These are phyloP conservation scores for Arctopsyche grandis DNA, from an alignment of 1,140 invertebrate species.

Conservation along the genomic window DNA sequence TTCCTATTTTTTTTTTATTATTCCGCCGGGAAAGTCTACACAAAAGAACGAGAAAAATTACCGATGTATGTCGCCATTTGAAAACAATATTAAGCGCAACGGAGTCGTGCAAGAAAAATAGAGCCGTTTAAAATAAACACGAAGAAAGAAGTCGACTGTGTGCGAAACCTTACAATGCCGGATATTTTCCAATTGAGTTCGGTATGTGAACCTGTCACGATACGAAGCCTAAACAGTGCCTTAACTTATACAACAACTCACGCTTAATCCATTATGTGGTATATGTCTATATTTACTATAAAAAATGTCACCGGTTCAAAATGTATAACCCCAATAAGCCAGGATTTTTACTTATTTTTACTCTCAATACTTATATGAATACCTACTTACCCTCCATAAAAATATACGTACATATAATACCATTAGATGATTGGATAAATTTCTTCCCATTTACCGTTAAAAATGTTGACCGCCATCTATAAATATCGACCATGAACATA, in stretches of 20 bases:
- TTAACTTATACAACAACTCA: not conserved
- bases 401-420: too few relatives aligned
- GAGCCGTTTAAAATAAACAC: not conserved
- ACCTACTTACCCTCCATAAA: too few relatives aligned
- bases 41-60: too few relatives aligned
- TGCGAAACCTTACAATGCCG: slow-evolving; percentile 2
- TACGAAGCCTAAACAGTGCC: not conserved
- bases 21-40: not conserved
- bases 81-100: not conserved
- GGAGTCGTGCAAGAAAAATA: slow-evolving; percentile 2
- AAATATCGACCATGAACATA: too few relatives aligned
- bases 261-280: not conserved
- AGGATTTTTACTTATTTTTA: too few relatives aligned
- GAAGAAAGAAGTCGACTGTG: not conserved
- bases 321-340: too few relatives aligned
- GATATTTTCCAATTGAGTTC: not conserved
- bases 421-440: too few relatives aligned
- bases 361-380: too few relatives aligned
- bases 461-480: too few relatives aligned
- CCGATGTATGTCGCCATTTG: not conserved
- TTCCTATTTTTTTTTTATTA: not conserved
- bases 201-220: slow-evolving; percentile 18
- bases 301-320: not conserved
- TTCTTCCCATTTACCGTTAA: too few relatives aligned
- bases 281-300: not conserved